Evolutionary conservation across 2,113 vertebrate species (phyloP), one percentile per base, ranked within the genome.

Genomic region (Pseudopodoces humilis): DNA sequence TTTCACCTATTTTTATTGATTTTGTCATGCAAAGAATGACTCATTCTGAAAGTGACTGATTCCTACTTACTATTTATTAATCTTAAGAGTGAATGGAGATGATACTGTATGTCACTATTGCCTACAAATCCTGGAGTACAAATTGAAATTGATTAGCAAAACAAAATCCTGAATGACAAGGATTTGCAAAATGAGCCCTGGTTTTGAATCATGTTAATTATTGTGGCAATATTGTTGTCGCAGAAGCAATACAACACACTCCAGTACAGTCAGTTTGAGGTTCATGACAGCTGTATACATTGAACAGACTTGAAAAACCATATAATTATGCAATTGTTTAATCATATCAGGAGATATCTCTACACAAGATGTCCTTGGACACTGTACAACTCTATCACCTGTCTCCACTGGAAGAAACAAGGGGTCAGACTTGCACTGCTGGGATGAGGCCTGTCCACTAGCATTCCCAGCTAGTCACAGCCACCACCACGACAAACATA

Each of bases 141-240:
- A 84, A 70, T 4, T 24, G 17, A 63, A 92, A 60, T 20, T n/a
- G 2, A 24, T 82, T 90, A 92, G 79, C 84, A 82, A 76, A 95
- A 74, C 58, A 60, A 58, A 97, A 94, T 69, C 52, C 83, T 74
- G 95, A 92, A 47, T 46, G 56, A 60, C 63, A 94, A 60, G 67
- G 44, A 69, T 90, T 92, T 94, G 23, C 65, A 84, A 94, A 50
- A 76, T 16, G 41, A 87, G 25, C n/a, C 41, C 37, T 71, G 23
- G 16, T 39, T 75, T 86, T 86, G 35, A 67, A 80, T 86, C 50
- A 60, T 14, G n/a, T 55, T 79, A 90, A 77, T 95, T 82, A 64
- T 21, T 10, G 2, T 63, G 35, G 43, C 67, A 84, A 31, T 68
- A 60, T 20, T 33, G 67, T 15, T 79, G 33, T 14, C 69, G 33